Evolutionary conservation across 2,113 vertebrate genomes (phyloP).

Genomic region (Pterocles orientalis): DNA sequence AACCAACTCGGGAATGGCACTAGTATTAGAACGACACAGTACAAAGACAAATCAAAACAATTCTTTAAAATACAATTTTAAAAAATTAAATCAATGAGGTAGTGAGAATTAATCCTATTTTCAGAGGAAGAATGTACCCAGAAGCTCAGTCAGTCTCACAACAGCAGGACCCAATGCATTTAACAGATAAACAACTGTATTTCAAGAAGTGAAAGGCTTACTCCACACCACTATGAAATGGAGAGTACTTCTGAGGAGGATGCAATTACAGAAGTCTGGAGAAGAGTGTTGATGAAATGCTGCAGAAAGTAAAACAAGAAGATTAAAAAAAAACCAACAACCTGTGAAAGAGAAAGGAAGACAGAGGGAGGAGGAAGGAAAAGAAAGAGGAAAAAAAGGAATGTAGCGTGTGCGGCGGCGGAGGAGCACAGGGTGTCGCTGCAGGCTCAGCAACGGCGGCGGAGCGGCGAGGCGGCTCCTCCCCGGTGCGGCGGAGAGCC

Average conservation of each 20-base stretch:
- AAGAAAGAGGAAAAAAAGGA: no score
- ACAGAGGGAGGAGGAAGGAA: no score
- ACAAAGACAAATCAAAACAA: not conserved
- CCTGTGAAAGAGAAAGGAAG: no score
- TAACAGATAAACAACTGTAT: accelerated
- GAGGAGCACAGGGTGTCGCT: no score
- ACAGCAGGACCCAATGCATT: not conserved
- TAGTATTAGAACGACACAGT: not conserved
- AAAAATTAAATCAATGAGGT: not conserved
- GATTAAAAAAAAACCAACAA: no score
- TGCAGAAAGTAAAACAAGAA: not conserved
- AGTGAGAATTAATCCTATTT: not conserved
- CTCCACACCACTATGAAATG: accelerated
- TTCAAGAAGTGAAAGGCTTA: not conserved
- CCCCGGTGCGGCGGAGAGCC: no score
- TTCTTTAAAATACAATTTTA: not conserved
- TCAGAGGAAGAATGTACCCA: not conserved
- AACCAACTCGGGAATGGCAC: not conserved
- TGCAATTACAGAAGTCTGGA: not conserved
- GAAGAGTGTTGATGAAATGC: not conserved
- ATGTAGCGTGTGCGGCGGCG: no score
- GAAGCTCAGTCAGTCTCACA: not conserved
- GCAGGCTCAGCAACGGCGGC: no score
- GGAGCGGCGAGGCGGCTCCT: no score
- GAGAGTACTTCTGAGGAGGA: not conserved